These are phyloP conservation scores for Mormoops blainvillei DNA, from an alignment of 2,113 vertebrate species.

Conservation along the genomic window DNA sequence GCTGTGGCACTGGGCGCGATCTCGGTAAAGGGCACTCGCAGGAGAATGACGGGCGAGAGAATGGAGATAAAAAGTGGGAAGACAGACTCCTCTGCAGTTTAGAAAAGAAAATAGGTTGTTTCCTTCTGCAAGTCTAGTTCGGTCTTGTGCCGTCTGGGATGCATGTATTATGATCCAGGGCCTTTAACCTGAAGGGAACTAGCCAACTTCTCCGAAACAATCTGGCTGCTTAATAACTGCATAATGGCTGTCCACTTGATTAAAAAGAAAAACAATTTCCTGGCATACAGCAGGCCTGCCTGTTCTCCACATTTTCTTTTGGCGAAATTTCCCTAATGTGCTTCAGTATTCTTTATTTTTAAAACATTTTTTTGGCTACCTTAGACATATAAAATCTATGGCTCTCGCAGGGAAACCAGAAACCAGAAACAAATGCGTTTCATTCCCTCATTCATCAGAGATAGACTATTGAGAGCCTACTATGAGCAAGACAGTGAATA, in stretches of 20 bases:
- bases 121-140: not conserved
- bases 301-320: slow-evolving; percentile 1
- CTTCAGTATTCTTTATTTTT: not conserved
- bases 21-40: slow-evolving; percentile 29
- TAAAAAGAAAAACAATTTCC: not conserved
- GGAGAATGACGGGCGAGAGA: not conserved
- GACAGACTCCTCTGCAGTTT: not conserved
- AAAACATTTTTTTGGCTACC: not conserved
- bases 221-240: not conserved
- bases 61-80: not conserved
- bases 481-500: not conserved
- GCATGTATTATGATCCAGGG: not conserved
- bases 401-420: not conserved
- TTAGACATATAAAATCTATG: not conserved
- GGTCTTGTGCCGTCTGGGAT: not conserved
- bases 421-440: not conserved
- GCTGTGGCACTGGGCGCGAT: slow-evolving; percentile 17
- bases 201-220: not conserved
- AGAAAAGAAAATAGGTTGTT: slow-evolving; percentile 11
- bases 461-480: not conserved
- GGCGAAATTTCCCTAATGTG: slow-evolving; percentile 1
- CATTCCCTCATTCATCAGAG: not conserved
- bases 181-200: not conserved
- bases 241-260: not conserved
- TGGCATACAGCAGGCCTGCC: not conserved